A percentile compares a stretch with the other conserved stretches of the same genome.
These are phyloP conservation scores for Stegodyphus dumicola DNA, from an alignment of 1,140 invertebrate species.

Conservation along the genomic window DNA sequence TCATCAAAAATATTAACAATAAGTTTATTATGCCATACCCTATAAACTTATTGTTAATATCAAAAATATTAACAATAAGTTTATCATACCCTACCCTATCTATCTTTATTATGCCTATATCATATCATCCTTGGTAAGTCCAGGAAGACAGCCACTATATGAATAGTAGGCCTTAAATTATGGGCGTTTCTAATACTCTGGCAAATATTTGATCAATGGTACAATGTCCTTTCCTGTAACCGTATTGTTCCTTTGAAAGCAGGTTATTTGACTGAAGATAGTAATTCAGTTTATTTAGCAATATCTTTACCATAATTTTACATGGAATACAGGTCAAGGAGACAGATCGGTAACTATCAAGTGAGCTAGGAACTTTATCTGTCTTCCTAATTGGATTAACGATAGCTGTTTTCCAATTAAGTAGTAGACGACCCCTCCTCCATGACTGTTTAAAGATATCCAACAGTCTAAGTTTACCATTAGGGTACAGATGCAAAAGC, in stretches of 20 bases:
- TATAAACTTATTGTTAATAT: not conserved
- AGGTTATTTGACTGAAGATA: not conserved
- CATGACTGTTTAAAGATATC: not conserved
- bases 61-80: not conserved
- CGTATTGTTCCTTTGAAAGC: not conserved
- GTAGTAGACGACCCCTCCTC: not conserved
- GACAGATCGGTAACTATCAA: not conserved
- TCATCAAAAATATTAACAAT: not conserved
- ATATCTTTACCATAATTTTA: not conserved
- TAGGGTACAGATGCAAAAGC: not conserved
- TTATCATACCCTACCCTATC: not conserved
- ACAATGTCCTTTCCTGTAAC: not conserved
- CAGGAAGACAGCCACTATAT: not conserved
- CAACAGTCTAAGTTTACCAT: not conserved
- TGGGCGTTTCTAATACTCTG: slow-evolving; percentile 2
- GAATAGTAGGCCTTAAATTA: not conserved
- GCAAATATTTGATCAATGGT: not conserved
- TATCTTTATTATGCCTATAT: too few species aligned
- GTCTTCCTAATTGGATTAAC: not conserved
- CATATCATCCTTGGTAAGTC: not conserved
- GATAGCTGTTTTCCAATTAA: not conserved
- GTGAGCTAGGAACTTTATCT: not conserved
- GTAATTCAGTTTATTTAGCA: not conserved
- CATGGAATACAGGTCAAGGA: not conserved
- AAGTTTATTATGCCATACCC: not conserved